Conservation (phyloP, 2,888 invertebrate genomes). For the Macropis europaea region DNA sequence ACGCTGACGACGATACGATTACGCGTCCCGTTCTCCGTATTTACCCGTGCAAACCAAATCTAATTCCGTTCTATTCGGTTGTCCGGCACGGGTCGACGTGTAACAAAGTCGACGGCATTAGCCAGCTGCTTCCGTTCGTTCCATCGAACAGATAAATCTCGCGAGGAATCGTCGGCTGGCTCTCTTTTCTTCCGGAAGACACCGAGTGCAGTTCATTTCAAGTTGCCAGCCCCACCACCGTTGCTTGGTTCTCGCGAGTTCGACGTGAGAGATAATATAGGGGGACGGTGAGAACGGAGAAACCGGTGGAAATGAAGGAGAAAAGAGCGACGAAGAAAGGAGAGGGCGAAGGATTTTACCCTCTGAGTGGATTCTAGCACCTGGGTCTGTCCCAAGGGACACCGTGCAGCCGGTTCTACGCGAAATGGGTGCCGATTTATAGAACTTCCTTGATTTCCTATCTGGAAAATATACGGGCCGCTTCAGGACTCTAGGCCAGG, state of each 20-base stretch:
- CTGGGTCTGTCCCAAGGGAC: conserved; percentile 53
- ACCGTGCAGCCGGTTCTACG: conserved; percentile 13
- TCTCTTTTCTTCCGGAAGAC: conserved; percentile 12
- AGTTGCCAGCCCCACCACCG: conserved; percentile 27
- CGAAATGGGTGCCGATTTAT: conserved; percentile 49
- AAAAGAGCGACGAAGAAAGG: background rate
- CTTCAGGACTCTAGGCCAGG: background rate
- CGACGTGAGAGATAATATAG: conserved; percentile 55
- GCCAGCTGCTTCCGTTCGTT: conserved; percentile 54
- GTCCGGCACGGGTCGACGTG: conserved; percentile 12
- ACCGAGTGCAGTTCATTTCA: conserved; percentile 48
- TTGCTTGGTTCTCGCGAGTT: conserved; percentile 29
- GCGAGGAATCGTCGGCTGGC: conserved; percentile 25
- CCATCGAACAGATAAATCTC: conserved; percentile 54
- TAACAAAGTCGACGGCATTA: conserved; percentile 55
- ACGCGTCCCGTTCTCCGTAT: background rate
- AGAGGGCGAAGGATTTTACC: conserved; percentile 23
- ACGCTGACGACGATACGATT: background rate
- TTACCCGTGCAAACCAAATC: conserved; percentile 9
- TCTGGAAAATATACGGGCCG: background rate
- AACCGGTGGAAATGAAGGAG: conserved; percentile 5
- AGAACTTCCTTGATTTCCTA: conserved; percentile 21
- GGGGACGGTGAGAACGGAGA: conserved; percentile 21
- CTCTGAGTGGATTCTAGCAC: conserved; percentile 47
- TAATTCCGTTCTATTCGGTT: conserved; percentile 25